phyloP scores from a whole-genome alignment of 2,113 vertebrate genomes.

The human (Homo sapiens) region GRCh38 chr9:34287001-34287500 shows the following conservation, averaged over 20 bases:
- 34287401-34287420: not conserved
- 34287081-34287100: constrained; percentile 23
- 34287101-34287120: not conserved
- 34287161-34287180: constrained; percentile 28
- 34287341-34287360: not conserved
- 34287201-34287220: not conserved
- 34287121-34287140: not conserved
- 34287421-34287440: not conserved
- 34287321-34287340: not conserved
- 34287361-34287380: not conserved
- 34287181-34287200: not conserved
- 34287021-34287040: constrained; percentile 8
- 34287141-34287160: constrained; percentile 5
- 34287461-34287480: not conserved
- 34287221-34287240: not conserved
- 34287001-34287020: constrained; percentile 4
- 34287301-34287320: constrained; percentile 25
- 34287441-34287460: not conserved
- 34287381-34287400: constrained; percentile 20
- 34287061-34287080: not conserved
- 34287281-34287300: constrained; percentile 16
- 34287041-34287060: not conserved
- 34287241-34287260: not conserved
- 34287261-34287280: not conserved
- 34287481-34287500: not conserved